Evolutionary conservation across 1,140 invertebrate genomes (phyloP), one percentile per base, ranked within the genome.

Genomic region (Pseudomyrmex gracilis): DNA sequence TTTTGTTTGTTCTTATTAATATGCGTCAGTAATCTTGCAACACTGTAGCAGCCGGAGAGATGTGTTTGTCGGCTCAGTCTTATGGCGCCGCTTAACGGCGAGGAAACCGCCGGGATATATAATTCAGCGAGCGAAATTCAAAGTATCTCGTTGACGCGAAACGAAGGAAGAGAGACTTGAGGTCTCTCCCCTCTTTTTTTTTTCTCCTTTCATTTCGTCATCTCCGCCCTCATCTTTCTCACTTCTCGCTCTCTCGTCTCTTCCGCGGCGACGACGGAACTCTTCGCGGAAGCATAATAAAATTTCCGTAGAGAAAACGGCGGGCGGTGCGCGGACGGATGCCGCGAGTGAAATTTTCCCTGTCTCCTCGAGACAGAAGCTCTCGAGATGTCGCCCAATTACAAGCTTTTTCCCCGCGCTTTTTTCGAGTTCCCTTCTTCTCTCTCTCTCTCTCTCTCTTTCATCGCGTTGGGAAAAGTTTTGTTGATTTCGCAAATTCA

Each of bases 291-390:
- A 85, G 87, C 87, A 85, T 89, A 89, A 89, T 89, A 89, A 89
- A 89, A 89, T 89, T 89, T 87, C 82, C 85, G 82, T 71, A 53
- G 73, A 85, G 87, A 87, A 87, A 89, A 89, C 84, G 82, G 73
- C 80, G 84, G 77, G 80, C 73, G 87, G 57, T 63, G 82, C 68
- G 49, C 34, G 34, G 84, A 88, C 86, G 86, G 87, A 88, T 86
- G 82, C 85, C 87, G 73, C 87, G 73, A 83, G 82, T 83, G 85
- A 85, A 89, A 89, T 89, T 89, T 89, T 34, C 77, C 87, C 89
- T 89, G 85, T 89, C 88, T 89, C 60, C 80, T 85, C 49, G 77
- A 85, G 60, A 83, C 84, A 47, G 17, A 78, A 70, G 53, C 63
- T 83, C 55, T 57, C 57, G 84, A 86, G 88, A 82, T 78, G 84